These are phyloP conservation scores for Vesta saturnalis DNA, from an alignment of 2,888 invertebrate genomes.

Conservation along the genomic window DNA sequence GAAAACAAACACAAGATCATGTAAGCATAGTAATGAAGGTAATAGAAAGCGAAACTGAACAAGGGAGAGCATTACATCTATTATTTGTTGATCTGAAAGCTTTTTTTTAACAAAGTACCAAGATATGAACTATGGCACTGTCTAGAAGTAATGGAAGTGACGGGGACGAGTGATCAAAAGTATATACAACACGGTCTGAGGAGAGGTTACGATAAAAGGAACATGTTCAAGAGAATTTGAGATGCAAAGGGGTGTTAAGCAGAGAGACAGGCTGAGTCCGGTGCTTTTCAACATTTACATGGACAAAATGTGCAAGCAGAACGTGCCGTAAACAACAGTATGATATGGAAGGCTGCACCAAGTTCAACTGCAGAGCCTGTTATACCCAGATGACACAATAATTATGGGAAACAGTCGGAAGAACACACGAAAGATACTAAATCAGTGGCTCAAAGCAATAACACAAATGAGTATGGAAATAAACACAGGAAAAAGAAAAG, in stretches of 20 bases:
- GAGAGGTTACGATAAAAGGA: conserved; percentile 13
- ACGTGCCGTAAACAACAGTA: too few relatives aligned
- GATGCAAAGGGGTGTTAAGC: conserved; percentile 13
- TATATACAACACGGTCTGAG: conserved; percentile 6
- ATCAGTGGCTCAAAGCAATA: too few relatives aligned
- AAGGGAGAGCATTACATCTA: conserved; percentile 2
- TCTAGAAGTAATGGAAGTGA: too few relatives aligned
- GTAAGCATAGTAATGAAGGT: too few relatives aligned
- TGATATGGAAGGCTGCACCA: too few relatives aligned
- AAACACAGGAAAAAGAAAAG: too few relatives aligned
- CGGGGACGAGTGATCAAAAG: conserved; percentile 12
- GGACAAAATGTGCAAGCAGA: conserved; percentile 5
- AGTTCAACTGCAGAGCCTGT: conserved; percentile 17
- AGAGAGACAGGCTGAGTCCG: too few relatives aligned
- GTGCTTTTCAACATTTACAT: conserved; percentile 15
- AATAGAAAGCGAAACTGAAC: conserved; percentile 13
- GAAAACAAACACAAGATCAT: conserved; percentile 4
- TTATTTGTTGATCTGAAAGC: conserved; percentile 13
- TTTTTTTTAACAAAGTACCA: background rate
- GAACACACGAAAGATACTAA: too few relatives aligned
- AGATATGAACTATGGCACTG: conserved; percentile 16
- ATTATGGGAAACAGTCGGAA: conserved; percentile 3
- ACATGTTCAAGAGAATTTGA: conserved; percentile 4
- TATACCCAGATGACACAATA: too few relatives aligned
- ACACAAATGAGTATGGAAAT: too few relatives aligned